Evolutionary conservation across 2,797 vertebrate species (phyloP).

Genomic region (Parauchenoglanis ngamensis): DNA sequence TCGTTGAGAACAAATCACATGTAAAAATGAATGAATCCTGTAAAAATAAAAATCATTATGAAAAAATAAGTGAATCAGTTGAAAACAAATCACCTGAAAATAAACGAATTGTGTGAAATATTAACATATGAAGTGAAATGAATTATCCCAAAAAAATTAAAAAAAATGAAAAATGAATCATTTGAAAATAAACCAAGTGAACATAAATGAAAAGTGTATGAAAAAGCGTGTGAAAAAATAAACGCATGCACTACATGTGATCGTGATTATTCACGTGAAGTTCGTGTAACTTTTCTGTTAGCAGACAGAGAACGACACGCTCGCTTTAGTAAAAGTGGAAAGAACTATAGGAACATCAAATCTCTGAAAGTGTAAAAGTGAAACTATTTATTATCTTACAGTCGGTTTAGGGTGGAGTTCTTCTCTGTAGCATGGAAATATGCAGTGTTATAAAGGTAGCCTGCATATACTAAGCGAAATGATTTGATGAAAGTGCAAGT

Average conservation of each 20-base stretch:
- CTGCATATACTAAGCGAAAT: background rate
- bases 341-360: background rate
- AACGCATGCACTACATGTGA: background rate
- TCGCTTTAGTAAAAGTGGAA: background rate
- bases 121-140: too few relatives aligned
- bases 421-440: background rate
- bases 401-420: background rate
- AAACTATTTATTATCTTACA: background rate
- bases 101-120: too few relatives aligned
- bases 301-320: background rate
- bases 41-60: too few relatives aligned
- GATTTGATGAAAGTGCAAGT: background rate
- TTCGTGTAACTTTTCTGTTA: background rate
- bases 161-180: background rate
- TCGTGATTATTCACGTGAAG: background rate
- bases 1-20: too few relatives aligned
- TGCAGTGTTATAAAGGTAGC: background rate
- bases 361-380: background rate
- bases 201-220: background rate
- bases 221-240: background rate
- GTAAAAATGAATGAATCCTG: too few relatives aligned
- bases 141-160: too few relatives aligned
- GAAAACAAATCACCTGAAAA: too few relatives aligned
- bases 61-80: too few relatives aligned
- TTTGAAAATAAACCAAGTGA: background rate